A percentile compares a stretch with the other conserved stretches of the same genome.
phyloP scores from a whole-genome alignment of 2,797 vertebrate genomes.

The Labroides dimidiatus region DNA sequence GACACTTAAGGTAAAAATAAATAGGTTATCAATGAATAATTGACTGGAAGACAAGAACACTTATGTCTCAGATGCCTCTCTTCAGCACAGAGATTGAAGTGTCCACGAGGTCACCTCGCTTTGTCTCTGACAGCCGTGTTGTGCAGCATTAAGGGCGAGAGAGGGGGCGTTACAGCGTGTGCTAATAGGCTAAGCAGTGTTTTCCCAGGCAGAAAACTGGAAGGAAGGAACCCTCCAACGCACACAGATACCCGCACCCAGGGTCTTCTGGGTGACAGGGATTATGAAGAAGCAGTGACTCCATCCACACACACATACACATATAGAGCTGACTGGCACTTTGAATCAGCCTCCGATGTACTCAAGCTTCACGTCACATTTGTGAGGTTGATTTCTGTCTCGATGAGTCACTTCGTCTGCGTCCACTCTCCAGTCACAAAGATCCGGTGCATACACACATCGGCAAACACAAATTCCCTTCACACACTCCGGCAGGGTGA shows the following conservation, averaged over 20 bases:
- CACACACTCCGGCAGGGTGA: slow-evolving; percentile 28
- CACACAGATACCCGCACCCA: slow-evolving; percentile 39
- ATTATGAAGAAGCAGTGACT: slow-evolving; percentile 86
- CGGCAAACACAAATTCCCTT: slow-evolving; percentile 20
- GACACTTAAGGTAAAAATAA: slow-evolving; percentile 84
- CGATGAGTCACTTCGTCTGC: slow-evolving; percentile 76
- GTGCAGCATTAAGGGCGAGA: slow-evolving; percentile 67
- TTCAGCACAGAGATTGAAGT: slow-evolving; percentile 52
- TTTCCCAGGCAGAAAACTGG: slow-evolving; percentile 72
- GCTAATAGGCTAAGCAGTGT: slow-evolving; percentile 81
- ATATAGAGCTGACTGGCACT: slow-evolving; percentile 87
- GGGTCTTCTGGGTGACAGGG: slow-evolving; percentile 80
- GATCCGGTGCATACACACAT: slow-evolving; percentile 29
- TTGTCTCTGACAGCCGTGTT: slow-evolving; percentile 68
- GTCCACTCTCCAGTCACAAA: slow-evolving; percentile 27
- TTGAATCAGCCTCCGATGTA: slow-evolving; percentile 92
- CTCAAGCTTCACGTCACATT: slow-evolving; percentile 92
- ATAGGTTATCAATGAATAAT: slow-evolving; percentile 87
- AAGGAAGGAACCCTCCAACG: slow-evolving; percentile 78
- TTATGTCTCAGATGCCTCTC: slow-evolving; percentile 39
- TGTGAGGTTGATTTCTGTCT: slow-evolving; percentile 88
- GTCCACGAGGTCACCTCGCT: slow-evolving; percentile 66
- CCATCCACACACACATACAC: slow-evolving; percentile 76
- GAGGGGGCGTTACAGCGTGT: slow-evolving; percentile 66
- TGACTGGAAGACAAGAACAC: slow-evolving; percentile 71